A percentile compares a stretch with the other conserved stretches of the same genome.
Evolutionary conservation across 2,797 vertebrate species (phyloP).

Genomic region (Anguilla anguilla): DNA sequence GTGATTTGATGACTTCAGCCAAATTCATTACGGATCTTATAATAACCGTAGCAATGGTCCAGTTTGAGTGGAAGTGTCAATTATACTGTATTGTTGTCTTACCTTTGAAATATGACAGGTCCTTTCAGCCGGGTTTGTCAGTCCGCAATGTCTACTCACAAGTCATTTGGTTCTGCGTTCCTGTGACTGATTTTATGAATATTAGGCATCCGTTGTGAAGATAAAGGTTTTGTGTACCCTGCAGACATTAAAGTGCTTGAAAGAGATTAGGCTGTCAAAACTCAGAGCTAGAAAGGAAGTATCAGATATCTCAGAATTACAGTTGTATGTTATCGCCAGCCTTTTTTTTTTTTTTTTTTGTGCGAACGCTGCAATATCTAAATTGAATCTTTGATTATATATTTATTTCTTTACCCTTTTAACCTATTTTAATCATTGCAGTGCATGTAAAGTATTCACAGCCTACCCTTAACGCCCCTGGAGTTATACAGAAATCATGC

Average conservation of each 20-base stretch:
- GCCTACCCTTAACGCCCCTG: neutral
- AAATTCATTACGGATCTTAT: neutral
- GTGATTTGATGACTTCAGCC: neutral
- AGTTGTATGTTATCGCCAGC: constrained; percentile 14
- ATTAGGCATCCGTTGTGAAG: neutral
- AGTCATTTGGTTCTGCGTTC: neutral
- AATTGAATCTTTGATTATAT: constrained; percentile 12
- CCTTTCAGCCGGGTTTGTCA: neutral
- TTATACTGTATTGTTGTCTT: neutral
- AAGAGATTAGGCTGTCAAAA: constrained; percentile 34
- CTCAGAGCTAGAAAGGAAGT: constrained; percentile 19
- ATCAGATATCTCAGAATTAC: constrained; percentile 29
- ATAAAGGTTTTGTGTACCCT: constrained; percentile 16
- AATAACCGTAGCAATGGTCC: neutral
- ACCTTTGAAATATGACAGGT: neutral
- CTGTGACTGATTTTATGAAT: neutral
- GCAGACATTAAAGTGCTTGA: constrained; percentile 20
- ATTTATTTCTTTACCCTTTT: constrained; percentile 14
- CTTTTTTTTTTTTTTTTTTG: constrained; percentile 33
- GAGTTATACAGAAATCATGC: neutral
- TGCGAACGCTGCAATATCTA: constrained; percentile 19
- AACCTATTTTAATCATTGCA: constrained; percentile 11
- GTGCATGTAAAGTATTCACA: neutral
- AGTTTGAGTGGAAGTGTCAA: neutral
- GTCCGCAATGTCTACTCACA: neutral